Percentiles rank a stretch among this genome's conserved stretches.
phyloP scores from a whole-genome alignment of 2,888 invertebrate genomes.

The Zaprionus lineosus region DNA sequence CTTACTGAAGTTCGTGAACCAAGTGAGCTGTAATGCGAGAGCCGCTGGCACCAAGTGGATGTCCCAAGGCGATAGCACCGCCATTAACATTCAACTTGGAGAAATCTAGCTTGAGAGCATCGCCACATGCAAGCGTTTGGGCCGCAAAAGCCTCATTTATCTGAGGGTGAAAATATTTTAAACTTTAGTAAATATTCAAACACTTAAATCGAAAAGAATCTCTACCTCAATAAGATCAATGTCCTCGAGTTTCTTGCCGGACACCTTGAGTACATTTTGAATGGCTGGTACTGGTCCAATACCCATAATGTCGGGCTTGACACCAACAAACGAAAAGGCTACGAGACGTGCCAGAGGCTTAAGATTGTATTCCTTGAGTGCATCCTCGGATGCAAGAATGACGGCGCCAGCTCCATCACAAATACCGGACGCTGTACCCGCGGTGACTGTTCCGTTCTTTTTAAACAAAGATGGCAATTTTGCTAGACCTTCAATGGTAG shows the following conservation, averaged over 20 bases:
- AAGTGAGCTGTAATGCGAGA: slow-evolving; percentile 95
- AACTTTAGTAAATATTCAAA: not conserved
- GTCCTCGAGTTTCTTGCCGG: slow-evolving; percentile 91
- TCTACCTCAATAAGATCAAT: slow-evolving; percentile 95
- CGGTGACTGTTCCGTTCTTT: slow-evolving; percentile 96
- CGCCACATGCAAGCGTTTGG: slow-evolving; percentile 95
- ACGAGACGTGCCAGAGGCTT: slow-evolving; percentile 95
- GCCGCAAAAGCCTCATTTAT: slow-evolving; percentile 99
- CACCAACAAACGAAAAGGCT: slow-evolving; percentile 96
- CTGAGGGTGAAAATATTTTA: too few species aligned
- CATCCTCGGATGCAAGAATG: slow-evolving; percentile 94
- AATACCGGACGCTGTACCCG: slow-evolving; percentile 97
- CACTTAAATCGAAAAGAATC: not conserved
- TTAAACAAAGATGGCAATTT: slow-evolving; percentile 96
- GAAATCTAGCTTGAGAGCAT: slow-evolving; percentile 92
- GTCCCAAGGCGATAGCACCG: slow-evolving; percentile 98
- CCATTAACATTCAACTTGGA: slow-evolving; percentile 96
- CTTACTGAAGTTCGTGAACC: slow-evolving; percentile 93
- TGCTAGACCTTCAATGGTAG: slow-evolving; percentile 91
- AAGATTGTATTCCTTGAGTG: slow-evolving; percentile 90
- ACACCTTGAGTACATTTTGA: slow-evolving; percentile 89
- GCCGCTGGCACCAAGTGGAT: slow-evolving; percentile 97
- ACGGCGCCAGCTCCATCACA: slow-evolving; percentile 98
- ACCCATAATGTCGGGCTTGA: slow-evolving; percentile 99
- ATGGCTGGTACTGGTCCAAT: slow-evolving; percentile 98